Conservation (phyloP, 2,113 vertebrate species). For the Glaucidium brasilianum region DNA sequence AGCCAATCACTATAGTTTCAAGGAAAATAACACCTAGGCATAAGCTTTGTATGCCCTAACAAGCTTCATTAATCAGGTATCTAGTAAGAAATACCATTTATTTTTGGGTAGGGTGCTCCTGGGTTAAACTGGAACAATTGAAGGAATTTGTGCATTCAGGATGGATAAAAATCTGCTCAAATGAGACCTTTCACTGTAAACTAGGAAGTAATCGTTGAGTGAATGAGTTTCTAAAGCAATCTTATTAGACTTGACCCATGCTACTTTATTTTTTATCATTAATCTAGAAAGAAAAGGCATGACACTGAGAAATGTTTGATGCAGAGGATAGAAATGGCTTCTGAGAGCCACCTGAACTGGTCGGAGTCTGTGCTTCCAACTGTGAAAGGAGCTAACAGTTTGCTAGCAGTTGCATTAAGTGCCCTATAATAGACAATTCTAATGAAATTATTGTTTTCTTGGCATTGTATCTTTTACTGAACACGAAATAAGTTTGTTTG, state of each 20-base stretch:
- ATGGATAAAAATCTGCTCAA: not conserved
- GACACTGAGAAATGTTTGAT: not conserved
- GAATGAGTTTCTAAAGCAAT: not conserved
- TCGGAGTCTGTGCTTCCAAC: not conserved
- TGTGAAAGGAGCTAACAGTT: not conserved
- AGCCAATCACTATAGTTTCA: not conserved
- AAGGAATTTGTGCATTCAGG: not conserved
- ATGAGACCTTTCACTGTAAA: not conserved
- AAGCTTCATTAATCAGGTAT: not conserved
- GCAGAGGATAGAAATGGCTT: not conserved
- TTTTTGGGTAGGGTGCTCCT: not conserved
- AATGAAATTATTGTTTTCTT: not conserved
- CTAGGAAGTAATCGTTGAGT: not conserved
- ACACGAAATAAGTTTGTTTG: not conserved
- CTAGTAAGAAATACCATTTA: not conserved
- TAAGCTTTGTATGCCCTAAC: not conserved
- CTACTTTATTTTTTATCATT: not conserved
- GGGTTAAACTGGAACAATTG: not conserved
- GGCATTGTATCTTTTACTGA: not conserved
- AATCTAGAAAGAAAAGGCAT: not conserved
- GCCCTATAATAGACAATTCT: not conserved
- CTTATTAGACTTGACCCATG: not conserved
- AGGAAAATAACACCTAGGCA: not conserved
- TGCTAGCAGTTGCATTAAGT: not conserved
- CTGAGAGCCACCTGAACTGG: not conserved